Evolutionary conservation across 2,797 vertebrate species (phyloP), one percentile per base, ranked within the genome.

Genomic region (Peromyscus eremicus): DNA sequence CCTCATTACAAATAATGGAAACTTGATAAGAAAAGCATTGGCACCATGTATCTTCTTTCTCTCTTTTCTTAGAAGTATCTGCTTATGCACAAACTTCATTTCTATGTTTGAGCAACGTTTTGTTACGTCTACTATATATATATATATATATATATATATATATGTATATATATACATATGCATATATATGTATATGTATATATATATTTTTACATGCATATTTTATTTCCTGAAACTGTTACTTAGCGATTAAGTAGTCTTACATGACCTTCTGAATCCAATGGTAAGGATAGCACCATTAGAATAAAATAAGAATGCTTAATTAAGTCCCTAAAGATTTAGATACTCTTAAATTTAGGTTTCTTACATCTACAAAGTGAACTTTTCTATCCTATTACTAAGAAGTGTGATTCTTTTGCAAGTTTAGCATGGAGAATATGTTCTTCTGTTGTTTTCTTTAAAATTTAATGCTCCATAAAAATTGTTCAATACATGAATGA

Each of bases 1-100:
- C 12, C 34, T 73, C 9, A 80, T 71, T 68, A 91, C 19, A 40
- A 96, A 88, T 93, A 32, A 91, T 37, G 46, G 80, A 60, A 89
- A 12, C 3, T 16, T 87, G 77, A n/a, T 0, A 37, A 91, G 40
- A 73, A 32, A 73, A 11, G n/a, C 49, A 3, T 88, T 92, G 76
- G 82, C 27, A 71, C 80, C 79, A n/a, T 19, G 64, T n/a, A 71
- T 73, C 1, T 23, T 91, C 19, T 17, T 87, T 76, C 4, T 92
- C 80, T 2, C 55, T 19, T 83, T 88, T 64, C 43, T 86, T 73
- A 89, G 29, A 52, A 84, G 10, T 66, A 68, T 57, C 6, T 90
- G 32, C 14, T 62, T 34, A 75, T 75, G 23, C 5, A 92, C 46
- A 1, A 46, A 29, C 2, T 14, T 85, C 16, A 73, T 76, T 92